Evolutionary conservation across 2,113 vertebrate genomes (phyloP), one percentile per base, ranked within the genome.

Genomic region (Vulpes ferrilata): DNA sequence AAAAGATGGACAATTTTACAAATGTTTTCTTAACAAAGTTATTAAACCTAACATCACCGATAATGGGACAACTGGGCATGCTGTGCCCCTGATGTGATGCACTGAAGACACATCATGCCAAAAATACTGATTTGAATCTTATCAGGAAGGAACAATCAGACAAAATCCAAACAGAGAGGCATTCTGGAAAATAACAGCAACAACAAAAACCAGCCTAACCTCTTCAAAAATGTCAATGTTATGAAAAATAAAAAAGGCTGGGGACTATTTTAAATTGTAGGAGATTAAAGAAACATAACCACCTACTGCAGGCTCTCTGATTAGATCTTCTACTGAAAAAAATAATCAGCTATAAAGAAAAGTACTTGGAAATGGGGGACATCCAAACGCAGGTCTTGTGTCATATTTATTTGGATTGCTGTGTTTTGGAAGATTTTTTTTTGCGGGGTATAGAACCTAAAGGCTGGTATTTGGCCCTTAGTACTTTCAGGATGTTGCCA

Each of bases 351-450:
- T 16, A 57, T 65, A 65, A 90, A 95, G 51, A 82, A 74, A 16
- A 35, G 90, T 78, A 74, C 35, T 87, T 92, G 55, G 79, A 74
- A 94, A 79, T 0, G 22, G 17, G 32, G 74, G 64, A 60, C 27
- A 13, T 82, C 22, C 38, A 38, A 80, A 67, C 8, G 2, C 16
- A 19, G 43, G 60, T 69, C n/a, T 88, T 79, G 11, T 7, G 17
- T 38, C 38, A 11, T 90, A 93, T 80, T 96, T 67, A 53, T 78
- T 17, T 65, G 51, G 57, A 96, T 84, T 82, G 65, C 19, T 71
- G 51, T 43, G 64, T 67, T 76, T 74, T 80, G 38, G 89, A 94
- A 93, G 23, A 19, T 19, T 5, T 60, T 71, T 43, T 92, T 84
- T 76, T 90, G n/a, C 51, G 69, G 59, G 85, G 27, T 78, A 81